Evolutionary conservation across 2,888 invertebrate genomes (phyloP), one percentile per base, ranked within the genome.

Genomic region (Nomada lathburiana): DNA sequence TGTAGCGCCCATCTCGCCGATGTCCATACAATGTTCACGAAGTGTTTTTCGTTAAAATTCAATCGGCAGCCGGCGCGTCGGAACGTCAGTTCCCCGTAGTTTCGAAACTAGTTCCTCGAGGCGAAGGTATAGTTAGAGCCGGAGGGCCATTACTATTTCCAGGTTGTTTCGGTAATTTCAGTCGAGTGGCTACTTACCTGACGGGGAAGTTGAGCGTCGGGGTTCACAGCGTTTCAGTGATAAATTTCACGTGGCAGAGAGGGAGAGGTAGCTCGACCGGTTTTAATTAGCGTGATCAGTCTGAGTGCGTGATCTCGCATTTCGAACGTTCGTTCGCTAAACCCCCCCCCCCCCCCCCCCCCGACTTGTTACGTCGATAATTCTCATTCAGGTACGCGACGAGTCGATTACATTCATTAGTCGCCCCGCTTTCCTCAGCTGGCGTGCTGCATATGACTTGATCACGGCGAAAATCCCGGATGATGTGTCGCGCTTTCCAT

Each of bases 221-320:
- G 71, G 65, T 20, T 23, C 67, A 36, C 20, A 36, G 73, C 62
- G 77, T 69, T 75, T 67, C 71, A 69, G 65, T 81, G 80, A 82
- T 84, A 85, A 86, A 86, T 86, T 85, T 69, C 72, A 52, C 47
- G 80, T 73, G 16, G 59, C 3, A 16, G 52, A 36, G 50, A 10
- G 50, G 5, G 64, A 18, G 64, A 1, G 20, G 26, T 16, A 78
- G 57, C 55, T 67, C 67, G 68, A 47, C 64, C 70, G 80, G 74
- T 82, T 80, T 82, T 86, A 86, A 86, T 86, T 86, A 84, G 69
- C 77, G 42, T 62, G 76, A 86, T 84, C 80, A 78, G 76, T 62
- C 73, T 67, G 74, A 84, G 72, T 74, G 82, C 80, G 73, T 78
- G 86, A 86, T 80, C 79, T 64, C 64, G 67, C 42, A 50, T 69